Percentiles rank a stretch among this genome's conserved stretches.
Conservation (phyloP, 2,888 invertebrate species). For the Nematopogon swammerdamellus region DNA sequence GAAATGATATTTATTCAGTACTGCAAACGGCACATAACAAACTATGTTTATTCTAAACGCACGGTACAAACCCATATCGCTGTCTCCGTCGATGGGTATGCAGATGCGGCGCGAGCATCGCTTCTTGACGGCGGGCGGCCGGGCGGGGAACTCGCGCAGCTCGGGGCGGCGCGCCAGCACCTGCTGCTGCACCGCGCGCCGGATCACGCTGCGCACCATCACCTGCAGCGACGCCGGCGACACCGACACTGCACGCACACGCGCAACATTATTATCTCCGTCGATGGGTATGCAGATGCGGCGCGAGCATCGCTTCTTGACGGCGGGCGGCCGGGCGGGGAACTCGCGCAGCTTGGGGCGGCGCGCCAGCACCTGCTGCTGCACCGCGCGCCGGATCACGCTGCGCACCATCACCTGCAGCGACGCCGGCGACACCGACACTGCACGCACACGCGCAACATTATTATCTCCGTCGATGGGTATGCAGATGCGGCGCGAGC, state of each 20-base stretch:
- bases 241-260: slow-evolving; percentile 19
- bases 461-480: slow-evolving; percentile 30
- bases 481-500: slow-evolving; percentile 29
- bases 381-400: slow-evolving; percentile 25
- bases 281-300: slow-evolving; percentile 35
- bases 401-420: slow-evolving; percentile 19
- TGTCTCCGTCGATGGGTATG: slow-evolving; percentile 34
- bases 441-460: slow-evolving; percentile 22
- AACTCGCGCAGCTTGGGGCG: slow-evolving; percentile 25
- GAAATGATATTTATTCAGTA: too few species aligned
- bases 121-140: slow-evolving; percentile 7
- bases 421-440: slow-evolving; percentile 22
- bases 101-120: slow-evolving; percentile 26
- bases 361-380: slow-evolving; percentile 20
- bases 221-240: slow-evolving; percentile 29
- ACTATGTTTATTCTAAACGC: too few species aligned
- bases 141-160: slow-evolving; percentile 17
- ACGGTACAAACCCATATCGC: slow-evolving; percentile 23
- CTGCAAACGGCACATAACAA: too few species aligned
- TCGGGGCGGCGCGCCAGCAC: slow-evolving; percentile 26
- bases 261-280: slow-evolving; percentile 16
- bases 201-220: slow-evolving; percentile 18
- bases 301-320: slow-evolving; percentile 16
- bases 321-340: slow-evolving; percentile 1
- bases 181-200: slow-evolving; percentile 23